phyloP scores from a whole-genome alignment of 1,140 invertebrate genomes.

The Ips typographus region DNA sequence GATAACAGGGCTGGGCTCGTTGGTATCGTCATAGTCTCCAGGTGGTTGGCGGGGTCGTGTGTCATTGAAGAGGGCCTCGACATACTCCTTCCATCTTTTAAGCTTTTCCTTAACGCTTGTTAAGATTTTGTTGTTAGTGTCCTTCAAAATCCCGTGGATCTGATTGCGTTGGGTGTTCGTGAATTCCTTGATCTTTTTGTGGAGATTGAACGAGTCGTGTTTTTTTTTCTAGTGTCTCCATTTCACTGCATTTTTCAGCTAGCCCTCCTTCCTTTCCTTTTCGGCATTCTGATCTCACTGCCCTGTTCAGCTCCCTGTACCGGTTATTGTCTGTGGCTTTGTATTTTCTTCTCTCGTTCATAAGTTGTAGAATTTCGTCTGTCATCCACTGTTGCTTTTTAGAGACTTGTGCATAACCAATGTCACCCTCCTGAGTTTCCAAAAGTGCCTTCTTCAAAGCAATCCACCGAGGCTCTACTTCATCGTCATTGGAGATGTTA shows the following conservation, averaged over 20 bases:
- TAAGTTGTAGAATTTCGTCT: constrained; percentile 11
- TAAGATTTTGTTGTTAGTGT: too few relatives aligned
- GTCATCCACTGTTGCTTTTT: constrained; percentile 17
- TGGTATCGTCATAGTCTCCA: too few relatives aligned
- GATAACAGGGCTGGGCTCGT: too few relatives aligned
- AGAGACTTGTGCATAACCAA: constrained; percentile 11
- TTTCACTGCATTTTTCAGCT: constrained; percentile 20
- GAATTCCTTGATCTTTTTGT: not conserved
- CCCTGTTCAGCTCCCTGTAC: constrained; percentile 7
- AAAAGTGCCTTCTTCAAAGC: not conserved
- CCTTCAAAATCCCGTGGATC: too few relatives aligned
- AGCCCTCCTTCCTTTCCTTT: constrained; percentile 17
- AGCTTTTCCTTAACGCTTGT: too few relatives aligned
- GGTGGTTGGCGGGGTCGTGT: too few relatives aligned
- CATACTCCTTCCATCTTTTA: too few relatives aligned
- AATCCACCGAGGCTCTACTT: constrained; percentile 6
- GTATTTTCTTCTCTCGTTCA: constrained; percentile 14
- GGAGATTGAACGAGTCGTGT: constrained; percentile 6
- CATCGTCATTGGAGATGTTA: constrained; percentile 6
- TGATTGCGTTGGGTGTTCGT: too few relatives aligned
- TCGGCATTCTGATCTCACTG: not conserved
- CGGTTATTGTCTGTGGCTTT: not conserved
- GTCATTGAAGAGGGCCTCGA: too few relatives aligned
- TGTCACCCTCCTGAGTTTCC: constrained; percentile 6
- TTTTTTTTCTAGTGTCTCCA: constrained; percentile 12